A percentile compares a stretch with the other conserved stretches of the same genome.
These are phyloP conservation scores for Donacobius atricapilla DNA, from an alignment of 2,113 vertebrate species.

Conservation along the genomic window DNA sequence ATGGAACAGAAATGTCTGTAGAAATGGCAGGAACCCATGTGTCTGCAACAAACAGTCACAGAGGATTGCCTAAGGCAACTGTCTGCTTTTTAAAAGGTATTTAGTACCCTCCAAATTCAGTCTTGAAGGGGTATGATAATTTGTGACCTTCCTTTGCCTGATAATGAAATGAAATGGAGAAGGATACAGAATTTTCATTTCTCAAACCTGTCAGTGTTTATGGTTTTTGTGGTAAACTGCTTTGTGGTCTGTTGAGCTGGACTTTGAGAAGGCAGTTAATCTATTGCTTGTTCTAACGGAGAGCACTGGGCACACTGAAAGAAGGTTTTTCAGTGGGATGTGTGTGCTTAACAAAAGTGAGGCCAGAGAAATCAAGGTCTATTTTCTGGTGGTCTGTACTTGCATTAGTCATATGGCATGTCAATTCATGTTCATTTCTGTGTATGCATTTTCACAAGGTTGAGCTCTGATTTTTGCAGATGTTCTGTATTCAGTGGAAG, in stretches of 20 bases:
- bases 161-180: conserved; percentile 30
- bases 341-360: neutral
- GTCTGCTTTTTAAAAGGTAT: conserved; percentile 10
- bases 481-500: neutral
- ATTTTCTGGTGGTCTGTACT: neutral
- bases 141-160: conserved; percentile 59
- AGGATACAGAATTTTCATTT: conserved; percentile 29
- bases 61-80: conserved; percentile 3
- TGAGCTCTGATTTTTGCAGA: neutral
- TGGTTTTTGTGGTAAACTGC: neutral
- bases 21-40: neutral
- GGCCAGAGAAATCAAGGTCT: neutral
- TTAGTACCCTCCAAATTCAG: neutral
- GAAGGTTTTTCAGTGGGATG: neutral
- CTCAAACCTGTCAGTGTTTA: conserved; percentile 18
- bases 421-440: neutral
- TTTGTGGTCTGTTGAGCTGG: neutral
- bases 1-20: neutral
- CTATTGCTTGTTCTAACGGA: neutral
- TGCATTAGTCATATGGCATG: neutral
- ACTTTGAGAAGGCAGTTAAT: neutral
- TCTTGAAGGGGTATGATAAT: conserved; percentile 57
- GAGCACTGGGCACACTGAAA: neutral
- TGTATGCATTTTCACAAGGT: neutral
- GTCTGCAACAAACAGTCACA: neutral